Evolutionary conservation across 2,888 invertebrate species (phyloP).

Genomic region (Odiellus spinosus): DNA sequence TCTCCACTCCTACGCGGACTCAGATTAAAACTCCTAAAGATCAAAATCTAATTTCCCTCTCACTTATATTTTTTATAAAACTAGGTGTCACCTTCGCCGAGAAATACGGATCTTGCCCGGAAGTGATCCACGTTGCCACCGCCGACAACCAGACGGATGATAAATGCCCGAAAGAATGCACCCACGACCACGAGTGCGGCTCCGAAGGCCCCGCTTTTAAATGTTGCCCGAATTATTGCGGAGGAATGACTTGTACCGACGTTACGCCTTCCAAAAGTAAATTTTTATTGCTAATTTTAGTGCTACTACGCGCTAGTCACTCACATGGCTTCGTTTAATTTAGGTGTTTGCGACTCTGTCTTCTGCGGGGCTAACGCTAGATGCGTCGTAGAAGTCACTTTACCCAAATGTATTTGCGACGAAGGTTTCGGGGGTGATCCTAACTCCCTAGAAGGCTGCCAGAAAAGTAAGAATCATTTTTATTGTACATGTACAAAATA

Average conservation of each 20-base stretch:
- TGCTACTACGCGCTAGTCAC: no score
- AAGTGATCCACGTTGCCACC: neutral
- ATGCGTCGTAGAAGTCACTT: constrained; percentile 16
- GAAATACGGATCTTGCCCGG: no score
- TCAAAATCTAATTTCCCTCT: neutral
- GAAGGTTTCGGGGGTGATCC: constrained; percentile 24
- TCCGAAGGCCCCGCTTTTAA: constrained; percentile 19
- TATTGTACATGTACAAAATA: neutral
- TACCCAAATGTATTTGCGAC: constrained; percentile 22
- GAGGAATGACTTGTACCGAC: constrained; percentile 19
- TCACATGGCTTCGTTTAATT: no score
- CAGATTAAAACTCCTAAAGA: neutral
- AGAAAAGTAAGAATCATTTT: constrained; percentile 12
- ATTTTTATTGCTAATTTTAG: neutral
- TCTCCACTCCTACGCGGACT: neutral
- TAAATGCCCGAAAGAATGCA: constrained; percentile 5
- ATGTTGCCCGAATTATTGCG: constrained; percentile 21
- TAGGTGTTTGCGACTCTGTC: constrained; percentile 21
- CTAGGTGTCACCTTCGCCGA: neutral
- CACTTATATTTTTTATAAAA: neutral
- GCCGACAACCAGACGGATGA: neutral
- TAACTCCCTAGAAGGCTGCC: constrained; percentile 22
- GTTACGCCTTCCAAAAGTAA: neutral
- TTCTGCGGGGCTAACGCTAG: constrained; percentile 24
- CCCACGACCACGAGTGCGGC: constrained; percentile 20